Evolutionary conservation across 1,140 invertebrate genomes (phyloP).

Genomic region (Sminthurinus signatus): DNA sequence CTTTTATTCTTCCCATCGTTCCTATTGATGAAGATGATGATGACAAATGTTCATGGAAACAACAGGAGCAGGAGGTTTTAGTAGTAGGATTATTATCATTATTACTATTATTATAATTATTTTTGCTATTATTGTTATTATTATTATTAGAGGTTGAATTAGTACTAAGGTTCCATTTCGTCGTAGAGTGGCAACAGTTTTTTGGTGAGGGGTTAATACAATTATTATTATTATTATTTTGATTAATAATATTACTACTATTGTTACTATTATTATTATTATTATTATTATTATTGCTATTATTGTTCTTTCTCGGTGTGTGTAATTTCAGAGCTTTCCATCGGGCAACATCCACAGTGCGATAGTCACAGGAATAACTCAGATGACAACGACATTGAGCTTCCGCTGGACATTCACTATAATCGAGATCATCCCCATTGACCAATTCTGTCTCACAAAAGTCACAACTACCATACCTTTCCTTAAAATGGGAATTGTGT

Average conservation of each 20-base stretch:
- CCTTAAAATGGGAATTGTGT: no score
- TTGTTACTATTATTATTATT: background rate
- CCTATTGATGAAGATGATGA: background rate
- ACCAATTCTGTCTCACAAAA: no score
- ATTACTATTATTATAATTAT: background rate
- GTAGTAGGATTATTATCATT: background rate
- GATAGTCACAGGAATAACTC: conserved; percentile 17
- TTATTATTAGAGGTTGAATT: background rate
- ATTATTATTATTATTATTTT: background rate
- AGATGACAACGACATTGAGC: conserved; percentile 11
- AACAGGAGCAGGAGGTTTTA: background rate
- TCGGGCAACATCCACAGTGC: conserved; percentile 7
- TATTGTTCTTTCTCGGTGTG: background rate
- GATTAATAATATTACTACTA: background rate
- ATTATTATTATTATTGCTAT: background rate
- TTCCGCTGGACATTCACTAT: conserved; percentile 1
- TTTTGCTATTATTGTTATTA: no score
- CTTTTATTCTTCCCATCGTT: background rate
- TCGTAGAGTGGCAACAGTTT: conserved; percentile 8
- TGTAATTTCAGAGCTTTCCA: background rate
- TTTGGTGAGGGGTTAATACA: background rate
- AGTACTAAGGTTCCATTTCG: background rate
- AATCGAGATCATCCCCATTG: background rate
- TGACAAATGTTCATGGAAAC: background rate
- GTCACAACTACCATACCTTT: no score